These are phyloP conservation scores for Eupithecia dodoneata DNA, from an alignment of 2,888 invertebrate species.

Conservation along the genomic window DNA sequence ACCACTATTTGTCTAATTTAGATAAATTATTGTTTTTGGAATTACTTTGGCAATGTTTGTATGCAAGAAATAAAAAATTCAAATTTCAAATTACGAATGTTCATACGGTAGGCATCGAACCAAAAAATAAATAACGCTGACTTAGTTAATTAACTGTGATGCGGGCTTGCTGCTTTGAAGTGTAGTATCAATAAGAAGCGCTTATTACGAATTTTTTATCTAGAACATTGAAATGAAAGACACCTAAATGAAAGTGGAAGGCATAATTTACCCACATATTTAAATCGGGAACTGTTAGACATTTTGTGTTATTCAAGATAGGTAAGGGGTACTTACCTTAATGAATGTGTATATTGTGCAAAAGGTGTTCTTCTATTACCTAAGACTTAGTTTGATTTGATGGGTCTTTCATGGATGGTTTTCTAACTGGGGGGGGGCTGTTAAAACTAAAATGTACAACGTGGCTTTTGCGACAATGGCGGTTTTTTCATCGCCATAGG, in stretches of 20 bases:
- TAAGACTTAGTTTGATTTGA: too few species aligned
- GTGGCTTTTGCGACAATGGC: background rate
- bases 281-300: background rate
- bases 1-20: too few species aligned
- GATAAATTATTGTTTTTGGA: too few species aligned
- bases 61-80: too few species aligned
- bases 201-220: background rate
- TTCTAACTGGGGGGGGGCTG: background rate
- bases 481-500: background rate
- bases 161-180: background rate
- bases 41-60: too few species aligned
- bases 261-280: background rate
- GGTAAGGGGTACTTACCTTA: too few species aligned
- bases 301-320: too few species aligned
- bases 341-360: background rate
- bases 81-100: too few species aligned
- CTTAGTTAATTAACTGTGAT: background rate
- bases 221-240: background rate
- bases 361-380: too few species aligned
- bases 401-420: background rate
- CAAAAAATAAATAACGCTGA: slow-evolving; percentile 1
- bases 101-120: background rate
- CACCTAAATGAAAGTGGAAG: background rate
- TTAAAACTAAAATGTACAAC: background rate
- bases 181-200: background rate